Evolutionary conservation across 2,888 invertebrate genomes (phyloP), one percentile per base, ranked within the genome.

Genomic region (Oscheius myriophilus): DNA sequence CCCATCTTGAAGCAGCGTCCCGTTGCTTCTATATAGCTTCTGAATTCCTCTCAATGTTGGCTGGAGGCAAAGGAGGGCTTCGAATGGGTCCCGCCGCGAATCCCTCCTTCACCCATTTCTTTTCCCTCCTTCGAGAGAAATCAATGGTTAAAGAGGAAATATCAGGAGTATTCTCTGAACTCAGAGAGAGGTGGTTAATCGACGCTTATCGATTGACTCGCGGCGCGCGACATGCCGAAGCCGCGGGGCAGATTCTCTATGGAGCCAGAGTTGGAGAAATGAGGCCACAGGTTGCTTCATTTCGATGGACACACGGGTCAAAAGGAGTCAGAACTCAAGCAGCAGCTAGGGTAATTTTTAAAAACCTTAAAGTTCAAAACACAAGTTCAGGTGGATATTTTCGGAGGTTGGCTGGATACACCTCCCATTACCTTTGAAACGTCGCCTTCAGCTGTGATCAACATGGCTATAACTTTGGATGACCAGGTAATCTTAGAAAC

Each of bases 361-460:
- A 57, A 41, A 23, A 14, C 39, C 23, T 39, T 43, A 61, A 25
- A 61, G 11, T 6, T 66, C 65, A n/a, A n/a, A n/a, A n/a, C n/a
- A n/a, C n/a, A n/a, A n/a, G n/a, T 46, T 52, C 33, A 74, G 41
- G 66, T 75, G n/a, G 80, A 80, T 57, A 65, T 78, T 12, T 79
- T 69, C 52, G 90, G 90, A 1, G 90, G 90, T 0, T 90, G 90
- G 90, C 88, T 89, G 2, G 90, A 90, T 83, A 90, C 90, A 3
- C 90, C 90, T 7, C 90, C 90, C 1, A 89, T 90, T 64, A 89
- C 90, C 12, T 90, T 90, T 75, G 89, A 88, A 69, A 89, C 89
- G 4, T 53, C 68, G 0, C 89, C 89, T 3, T 87, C 88, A 18
- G 88, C 88, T 39, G 88, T 88, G 12, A 87, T 90, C 11, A 88